phyloP scores from a whole-genome alignment of 2,888 invertebrate genomes.

The Eulithis prunata region DNA sequence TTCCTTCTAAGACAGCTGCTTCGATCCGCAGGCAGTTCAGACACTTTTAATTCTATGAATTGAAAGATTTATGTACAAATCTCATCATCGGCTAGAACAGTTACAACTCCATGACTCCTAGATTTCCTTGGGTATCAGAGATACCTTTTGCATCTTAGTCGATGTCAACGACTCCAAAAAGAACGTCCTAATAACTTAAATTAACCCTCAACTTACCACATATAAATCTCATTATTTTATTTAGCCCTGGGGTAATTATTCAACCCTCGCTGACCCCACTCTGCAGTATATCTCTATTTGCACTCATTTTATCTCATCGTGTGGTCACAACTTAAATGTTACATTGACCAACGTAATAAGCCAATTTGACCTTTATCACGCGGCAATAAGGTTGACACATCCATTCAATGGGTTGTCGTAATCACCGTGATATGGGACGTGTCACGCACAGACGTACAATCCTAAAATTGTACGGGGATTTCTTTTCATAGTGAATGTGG shows the following conservation, averaged over 20 bases:
- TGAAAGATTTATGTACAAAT: too few species aligned
- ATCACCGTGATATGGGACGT: constrained; percentile 37
- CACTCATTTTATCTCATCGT: constrained; percentile 5
- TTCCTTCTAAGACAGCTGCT: too few species aligned
- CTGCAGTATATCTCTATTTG: constrained; percentile 10
- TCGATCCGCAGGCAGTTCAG: too few species aligned
- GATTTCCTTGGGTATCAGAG: too few species aligned
- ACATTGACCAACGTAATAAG: constrained; percentile 12
- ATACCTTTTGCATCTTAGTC: background rate
- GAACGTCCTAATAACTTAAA: background rate
- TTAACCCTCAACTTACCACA: background rate
- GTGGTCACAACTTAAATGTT: constrained; percentile 7
- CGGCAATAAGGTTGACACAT: constrained; percentile 25
- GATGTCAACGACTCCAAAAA: background rate
- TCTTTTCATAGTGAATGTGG: constrained; percentile 27
- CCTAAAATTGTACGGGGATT: constrained; percentile 23
- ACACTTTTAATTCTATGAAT: too few species aligned
- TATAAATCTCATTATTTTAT: constrained; percentile 6
- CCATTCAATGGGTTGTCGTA: constrained; percentile 28
- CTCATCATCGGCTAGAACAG: too few species aligned
- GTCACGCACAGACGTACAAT: constrained; percentile 30
- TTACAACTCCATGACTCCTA: too few species aligned
- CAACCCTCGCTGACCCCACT: constrained; percentile 4
- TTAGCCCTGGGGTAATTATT: constrained; percentile 4
- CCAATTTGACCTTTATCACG: constrained; percentile 24